Evolutionary conservation across 2,113 vertebrate genomes (phyloP), one percentile per base, ranked within the genome.

Genomic region (Okapia johnstoni): DNA sequence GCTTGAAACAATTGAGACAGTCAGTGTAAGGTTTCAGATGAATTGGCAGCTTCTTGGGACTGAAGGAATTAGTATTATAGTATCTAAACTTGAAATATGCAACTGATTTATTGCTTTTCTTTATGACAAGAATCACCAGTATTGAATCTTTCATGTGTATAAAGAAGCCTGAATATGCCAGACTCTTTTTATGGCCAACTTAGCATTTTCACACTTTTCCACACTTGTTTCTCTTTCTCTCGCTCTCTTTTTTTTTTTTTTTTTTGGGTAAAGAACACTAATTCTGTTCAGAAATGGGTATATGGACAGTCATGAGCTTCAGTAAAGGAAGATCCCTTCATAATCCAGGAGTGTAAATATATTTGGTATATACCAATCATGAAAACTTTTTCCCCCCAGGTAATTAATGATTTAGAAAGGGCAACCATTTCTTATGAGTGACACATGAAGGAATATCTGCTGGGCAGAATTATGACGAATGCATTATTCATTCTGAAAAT

Each of bases 401-500:
- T 66, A 92, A 73, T 94, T 70, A 81, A 88, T n/a, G 2, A 28
- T 88, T 93, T 91, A 54, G 21, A 85, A 89, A 87, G 21, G 40
- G 21, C 8, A 87, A 36, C 11, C 3, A 28, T 80, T 89, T 81
- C 14, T 96, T 60, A 50, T 19, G 1, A 79, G 33, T 16, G 30
- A 96, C 21, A 66, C 1, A n/a, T 60, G 1, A 91, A 73, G 46
- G 21, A 57, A 70, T 55, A 7, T n/a, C 36, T 87, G 3, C 46
- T 57, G 15, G 12, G 16, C 80, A 7, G 26, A 57, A 48, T 25
- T 88, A 63, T 25, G 21, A 54, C 6, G 6, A 70, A 73, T 48
- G 19, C 17, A 19, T 26, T 85, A 21, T 87, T 92, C 15, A 26
- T 76, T 61, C 8, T 66, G 30, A 76, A 92, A 88, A 60, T 80